Evolutionary conservation across 2,888 invertebrate species (phyloP), one percentile per base, ranked within the genome.

Genomic region (Erebia ligea): DNA sequence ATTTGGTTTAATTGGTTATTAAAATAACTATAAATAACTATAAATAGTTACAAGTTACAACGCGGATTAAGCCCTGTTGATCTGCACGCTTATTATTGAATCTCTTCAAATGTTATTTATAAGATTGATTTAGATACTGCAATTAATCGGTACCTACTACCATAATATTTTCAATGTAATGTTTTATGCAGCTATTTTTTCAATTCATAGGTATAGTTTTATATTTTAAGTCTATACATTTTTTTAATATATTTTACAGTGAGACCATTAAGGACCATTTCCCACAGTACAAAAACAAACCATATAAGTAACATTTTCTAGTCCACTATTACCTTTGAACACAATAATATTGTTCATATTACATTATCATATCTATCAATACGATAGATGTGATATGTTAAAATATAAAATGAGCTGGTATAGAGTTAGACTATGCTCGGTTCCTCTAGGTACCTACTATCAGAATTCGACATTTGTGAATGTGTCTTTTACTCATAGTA

Each of bases 81-180:
- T 67, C 69, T 62, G 40, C 67, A 69, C 67, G 67, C 72, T 72
- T 72, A 69, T 45, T 52, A 64, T 45, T 25, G 72, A 72, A 76
- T 74, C 75, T 75, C 71, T 73, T 67, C 66, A 67, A 67, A 34
- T 15, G 10, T 50, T 15, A 61, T 61, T 61, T 67, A 34, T 48
- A 52, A 13, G 19, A 21, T 19, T 61, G 15, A 48, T 48, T 62
- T 61, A 45, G 21, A 48, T 48, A 4, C 62, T 48, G 64, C 34
- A 50, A 25, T 21, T 25, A 50, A 48, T 21, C 25, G 45, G 45
- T 62, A 40, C n/a, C n/a, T n/a, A n/a, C 45, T 64, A 15, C 11
- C 8, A 45, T 11, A 58, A n/a, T 64, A 40, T 61, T 68, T 52
- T 9, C 34, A 66, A 42, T 66, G 17, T 40, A 40, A 59, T 48